Percentiles rank a stretch among this genome's conserved stretches.
phyloP scores from a whole-genome alignment of 2,113 vertebrate genomes.

The Triplophysa siluroides region DNA sequence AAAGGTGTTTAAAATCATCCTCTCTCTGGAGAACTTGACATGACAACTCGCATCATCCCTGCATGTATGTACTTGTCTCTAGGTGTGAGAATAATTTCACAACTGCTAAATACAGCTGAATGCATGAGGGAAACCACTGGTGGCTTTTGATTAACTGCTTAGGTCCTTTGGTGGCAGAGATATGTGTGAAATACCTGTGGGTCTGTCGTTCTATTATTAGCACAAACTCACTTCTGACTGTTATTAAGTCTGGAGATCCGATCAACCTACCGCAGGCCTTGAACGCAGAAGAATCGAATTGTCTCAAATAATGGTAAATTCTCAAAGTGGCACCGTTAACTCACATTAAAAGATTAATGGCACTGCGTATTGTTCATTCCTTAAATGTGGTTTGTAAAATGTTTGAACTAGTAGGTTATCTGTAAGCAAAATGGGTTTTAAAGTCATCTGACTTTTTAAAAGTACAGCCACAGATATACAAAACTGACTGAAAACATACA shows the following conservation, averaged over 20 bases:
- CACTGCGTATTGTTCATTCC: constrained; percentile 18
- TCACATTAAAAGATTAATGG: constrained; percentile 19
- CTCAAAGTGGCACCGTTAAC: constrained; percentile 13
- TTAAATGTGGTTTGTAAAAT: neutral
- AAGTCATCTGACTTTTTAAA: neutral
- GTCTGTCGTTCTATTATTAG: constrained; percentile 29
- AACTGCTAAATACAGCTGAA: constrained; percentile 25
- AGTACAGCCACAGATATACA: neutral
- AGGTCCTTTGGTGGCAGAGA: constrained; percentile 21
- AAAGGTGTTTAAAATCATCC: constrained; percentile 8
- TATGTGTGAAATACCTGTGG: constrained; percentile 33
- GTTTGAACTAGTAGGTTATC: neutral
- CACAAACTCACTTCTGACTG: neutral
- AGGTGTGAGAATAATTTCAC: constrained; percentile 30
- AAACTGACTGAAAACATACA: neutral
- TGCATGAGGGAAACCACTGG: constrained; percentile 28
- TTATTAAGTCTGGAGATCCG: constrained; percentile 6
- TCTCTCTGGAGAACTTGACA: constrained; percentile 15
- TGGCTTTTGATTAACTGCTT: constrained; percentile 41
- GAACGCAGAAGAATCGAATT: constrained; percentile 5
- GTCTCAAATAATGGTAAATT: constrained; percentile 19
- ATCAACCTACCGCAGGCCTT: neutral
- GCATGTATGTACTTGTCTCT: constrained; percentile 32
- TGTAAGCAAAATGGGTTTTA: neutral
- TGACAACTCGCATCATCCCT: constrained; percentile 20